Evolutionary conservation across 2,113 vertebrate species (phyloP), one percentile per base, ranked within the genome.

Genomic region (Otocyon megalotis): DNA sequence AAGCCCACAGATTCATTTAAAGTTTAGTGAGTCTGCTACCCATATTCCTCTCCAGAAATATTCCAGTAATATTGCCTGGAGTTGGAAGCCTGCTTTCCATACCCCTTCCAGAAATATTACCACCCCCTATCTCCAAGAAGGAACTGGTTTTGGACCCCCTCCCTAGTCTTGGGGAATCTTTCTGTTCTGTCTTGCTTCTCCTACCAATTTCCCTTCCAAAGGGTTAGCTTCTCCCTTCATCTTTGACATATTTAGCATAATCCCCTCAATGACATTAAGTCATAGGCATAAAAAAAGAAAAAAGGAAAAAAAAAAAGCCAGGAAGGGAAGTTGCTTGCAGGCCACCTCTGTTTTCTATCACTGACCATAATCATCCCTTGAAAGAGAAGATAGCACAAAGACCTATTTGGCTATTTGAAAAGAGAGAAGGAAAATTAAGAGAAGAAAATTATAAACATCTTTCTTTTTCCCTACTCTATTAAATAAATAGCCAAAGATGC

Each of bases 401-500:
- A 63, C 6, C 4, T 93, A 26, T 32, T 4, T 87, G 53, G 32
- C 1, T 76, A 5, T 62, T 91, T 85, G 63, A 28, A 48, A 91
- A 19, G 4, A 11, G 22, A 28, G 87, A 80, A 77, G 56, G 32
- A 94, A 86, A 89, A 58, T 56, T 56, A 95, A 12, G 2, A 63
- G 58, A 71, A 92, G 53, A 79, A 71, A 81, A 72, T 58, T 10
- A 28, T 80, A 60, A 81, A 88, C 13, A 80, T 26, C 8, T 93
- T 82, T 54, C 37, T 48, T 65, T 96, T 81, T 58, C 19, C n/a
- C 92, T 48, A 48, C 93, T 96, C 71, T 92, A 30, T 83, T 9
- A 58, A 82, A 43, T 43, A 43, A 96, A 37, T 60, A 88, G 54
- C 8, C 67, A 90, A 89, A 35, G 3, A 50, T 35, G 14, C 5